Percentiles rank a stretch among this genome's conserved stretches.
Evolutionary conservation across 2,797 vertebrate genomes (phyloP).

Genomic region (Lutra lutra): DNA sequence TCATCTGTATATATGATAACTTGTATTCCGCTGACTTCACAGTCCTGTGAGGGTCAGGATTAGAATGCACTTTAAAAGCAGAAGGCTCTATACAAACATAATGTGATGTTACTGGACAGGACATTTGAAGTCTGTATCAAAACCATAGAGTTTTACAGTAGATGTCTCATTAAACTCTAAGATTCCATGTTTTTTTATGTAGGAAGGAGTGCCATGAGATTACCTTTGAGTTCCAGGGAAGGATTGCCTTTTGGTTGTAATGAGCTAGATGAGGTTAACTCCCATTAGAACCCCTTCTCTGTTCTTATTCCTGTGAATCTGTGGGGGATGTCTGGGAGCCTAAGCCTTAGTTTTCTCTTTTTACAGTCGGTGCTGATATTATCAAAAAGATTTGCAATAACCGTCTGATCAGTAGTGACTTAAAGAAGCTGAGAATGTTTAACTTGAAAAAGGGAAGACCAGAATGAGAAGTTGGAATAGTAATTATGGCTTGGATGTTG

Average conservation of each 20-base stretch:
- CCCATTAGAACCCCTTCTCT: neutral
- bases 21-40: neutral
- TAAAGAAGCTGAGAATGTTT: slow-evolving; percentile 26
- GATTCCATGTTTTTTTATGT: neutral
- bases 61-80: neutral
- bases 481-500: slow-evolving; percentile 16
- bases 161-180: neutral
- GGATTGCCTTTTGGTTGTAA: neutral
- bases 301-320: neutral
- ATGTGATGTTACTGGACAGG: neutral
- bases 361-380: neutral
- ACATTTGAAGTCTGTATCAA: neutral
- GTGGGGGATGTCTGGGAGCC: neutral
- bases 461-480: neutral
- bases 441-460: neutral
- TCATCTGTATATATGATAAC: neutral
- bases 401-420: neutral
- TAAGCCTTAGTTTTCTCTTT: neutral
- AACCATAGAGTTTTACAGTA: neutral
- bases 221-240: neutral
- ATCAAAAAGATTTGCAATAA: neutral
- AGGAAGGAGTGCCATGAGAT: neutral
- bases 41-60: neutral
- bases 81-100: neutral
- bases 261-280: neutral